Conservation (phyloP, 2,797 vertebrate species). For the Garrulus glandarius region DNA sequence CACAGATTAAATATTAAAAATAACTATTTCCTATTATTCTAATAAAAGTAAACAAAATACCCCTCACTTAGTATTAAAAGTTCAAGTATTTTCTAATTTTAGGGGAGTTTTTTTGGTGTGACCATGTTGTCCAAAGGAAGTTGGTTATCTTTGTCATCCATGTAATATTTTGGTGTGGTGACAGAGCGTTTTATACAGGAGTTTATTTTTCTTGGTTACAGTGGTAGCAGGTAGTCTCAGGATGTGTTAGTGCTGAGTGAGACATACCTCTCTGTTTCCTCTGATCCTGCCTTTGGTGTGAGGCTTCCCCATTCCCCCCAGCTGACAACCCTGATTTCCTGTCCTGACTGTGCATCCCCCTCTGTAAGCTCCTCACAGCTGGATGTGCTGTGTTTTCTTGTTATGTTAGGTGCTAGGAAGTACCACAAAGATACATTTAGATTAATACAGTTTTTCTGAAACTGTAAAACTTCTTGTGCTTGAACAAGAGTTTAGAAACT, state of each 20-base stretch:
- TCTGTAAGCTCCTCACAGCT: not conserved
- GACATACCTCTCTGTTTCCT: not conserved
- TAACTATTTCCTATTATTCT: conserved; percentile 36
- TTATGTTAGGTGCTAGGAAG: not conserved
- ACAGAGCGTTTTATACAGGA: not conserved
- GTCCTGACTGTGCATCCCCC: fast-evolving
- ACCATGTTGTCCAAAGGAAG: not conserved
- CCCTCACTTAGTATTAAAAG: not conserved
- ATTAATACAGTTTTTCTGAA: not conserved
- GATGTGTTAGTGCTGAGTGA: not conserved
- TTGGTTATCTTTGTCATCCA: not conserved
- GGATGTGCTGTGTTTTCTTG: not conserved
- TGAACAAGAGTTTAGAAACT: not conserved
- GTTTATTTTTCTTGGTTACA: not conserved
- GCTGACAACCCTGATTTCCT: not conserved
- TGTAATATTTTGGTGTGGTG: not conserved
- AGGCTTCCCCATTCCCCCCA: not conserved
- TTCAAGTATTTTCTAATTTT: conserved; percentile 28
- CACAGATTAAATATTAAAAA: conserved; percentile 38
- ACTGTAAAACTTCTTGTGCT: not conserved
- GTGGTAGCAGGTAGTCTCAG: not conserved
- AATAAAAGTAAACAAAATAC: not conserved
- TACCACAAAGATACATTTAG: not conserved
- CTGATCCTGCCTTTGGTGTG: not conserved
- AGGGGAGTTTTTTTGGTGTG: not conserved